Evolutionary conservation across 2,113 vertebrate genomes (phyloP).

Genomic region (Mohoua ochrocephala): DNA sequence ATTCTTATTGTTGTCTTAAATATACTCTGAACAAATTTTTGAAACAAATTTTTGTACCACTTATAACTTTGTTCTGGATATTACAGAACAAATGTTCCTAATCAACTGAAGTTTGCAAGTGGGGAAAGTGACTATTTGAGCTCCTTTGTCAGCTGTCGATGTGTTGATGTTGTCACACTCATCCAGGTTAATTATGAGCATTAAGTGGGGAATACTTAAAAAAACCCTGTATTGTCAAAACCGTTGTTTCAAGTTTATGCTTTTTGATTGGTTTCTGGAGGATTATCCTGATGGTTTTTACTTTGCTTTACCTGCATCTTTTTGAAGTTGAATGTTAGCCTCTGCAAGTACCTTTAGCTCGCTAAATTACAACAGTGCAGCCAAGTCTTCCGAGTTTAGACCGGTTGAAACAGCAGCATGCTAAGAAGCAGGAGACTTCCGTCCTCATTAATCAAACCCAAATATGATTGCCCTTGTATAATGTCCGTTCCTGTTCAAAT

Average conservation of each 20-base stretch:
- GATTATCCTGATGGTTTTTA: neutral
- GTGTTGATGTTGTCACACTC: neutral
- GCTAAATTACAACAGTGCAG: neutral
- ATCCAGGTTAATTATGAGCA: neutral
- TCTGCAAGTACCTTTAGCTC: neutral
- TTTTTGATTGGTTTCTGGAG: neutral
- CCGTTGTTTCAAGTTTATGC: neutral
- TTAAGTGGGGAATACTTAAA: neutral
- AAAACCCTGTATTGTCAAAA: neutral
- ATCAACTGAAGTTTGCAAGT: neutral
- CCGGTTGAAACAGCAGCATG: neutral
- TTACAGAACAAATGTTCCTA: neutral
- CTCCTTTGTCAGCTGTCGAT: neutral
- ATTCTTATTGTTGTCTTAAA: neutral
- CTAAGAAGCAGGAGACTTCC: neutral
- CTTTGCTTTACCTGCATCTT: neutral
- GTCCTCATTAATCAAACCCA: neutral
- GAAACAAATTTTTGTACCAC: neutral
- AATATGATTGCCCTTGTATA: constrained; percentile 1
- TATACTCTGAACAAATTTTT: neutral
- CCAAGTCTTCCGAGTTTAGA: neutral
- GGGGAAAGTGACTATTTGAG: neutral
- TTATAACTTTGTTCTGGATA: neutral
- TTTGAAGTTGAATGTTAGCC: neutral
- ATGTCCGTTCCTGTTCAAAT: neutral